Evolutionary conservation across 2,797 vertebrate species (phyloP).

Genomic region (Halcyon badia): DNA sequence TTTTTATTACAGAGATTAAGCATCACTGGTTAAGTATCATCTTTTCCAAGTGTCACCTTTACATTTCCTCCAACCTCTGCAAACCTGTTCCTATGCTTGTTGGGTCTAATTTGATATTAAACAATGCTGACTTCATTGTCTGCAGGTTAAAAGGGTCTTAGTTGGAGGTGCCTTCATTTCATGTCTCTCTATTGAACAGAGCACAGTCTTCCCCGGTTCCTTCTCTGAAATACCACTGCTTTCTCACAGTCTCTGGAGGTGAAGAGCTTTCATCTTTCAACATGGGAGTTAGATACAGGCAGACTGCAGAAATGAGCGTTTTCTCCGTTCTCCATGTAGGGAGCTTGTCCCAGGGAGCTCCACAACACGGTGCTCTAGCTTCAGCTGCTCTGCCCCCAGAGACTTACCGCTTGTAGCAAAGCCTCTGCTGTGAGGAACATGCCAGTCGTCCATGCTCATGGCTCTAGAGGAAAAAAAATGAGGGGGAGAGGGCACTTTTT

Average conservation of each 20-base stretch:
- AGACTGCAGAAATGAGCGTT: background rate
- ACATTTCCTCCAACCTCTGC: background rate
- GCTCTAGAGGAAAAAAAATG: background rate
- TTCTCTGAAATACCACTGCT: background rate
- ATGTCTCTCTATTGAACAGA: background rate
- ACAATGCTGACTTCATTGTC: background rate
- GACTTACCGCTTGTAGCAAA: background rate
- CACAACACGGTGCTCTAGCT: fast-evolving
- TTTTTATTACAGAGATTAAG: background rate
- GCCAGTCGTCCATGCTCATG: background rate
- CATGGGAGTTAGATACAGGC: background rate
- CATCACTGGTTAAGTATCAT: background rate
- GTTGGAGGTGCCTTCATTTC: background rate
- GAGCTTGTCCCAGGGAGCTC: background rate
- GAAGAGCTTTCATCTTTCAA: background rate
- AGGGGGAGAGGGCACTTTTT: background rate
- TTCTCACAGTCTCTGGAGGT: background rate
- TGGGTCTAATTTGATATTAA: background rate
- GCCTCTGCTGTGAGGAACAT: background rate
- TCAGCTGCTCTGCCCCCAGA: background rate
- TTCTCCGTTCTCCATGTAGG: background rate
- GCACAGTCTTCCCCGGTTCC: background rate
- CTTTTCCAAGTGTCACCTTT: background rate
- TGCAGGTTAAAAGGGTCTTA: background rate
- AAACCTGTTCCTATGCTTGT: background rate